These are phyloP conservation scores for Meliscaeva auricollis DNA, from an alignment of 2,888 invertebrate species.

Conservation along the genomic window DNA sequence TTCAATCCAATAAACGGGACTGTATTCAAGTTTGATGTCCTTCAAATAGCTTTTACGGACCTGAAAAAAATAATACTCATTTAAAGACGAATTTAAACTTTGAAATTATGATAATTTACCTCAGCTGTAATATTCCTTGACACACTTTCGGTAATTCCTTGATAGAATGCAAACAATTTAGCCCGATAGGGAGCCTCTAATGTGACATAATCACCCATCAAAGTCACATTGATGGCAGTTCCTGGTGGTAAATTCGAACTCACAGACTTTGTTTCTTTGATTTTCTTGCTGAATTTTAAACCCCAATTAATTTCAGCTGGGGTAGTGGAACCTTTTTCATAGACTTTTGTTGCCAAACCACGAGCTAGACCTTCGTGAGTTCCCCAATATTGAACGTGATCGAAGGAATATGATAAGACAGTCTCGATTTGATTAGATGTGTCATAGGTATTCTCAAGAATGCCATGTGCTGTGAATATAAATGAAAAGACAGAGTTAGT, in stretches of 20 bases:
- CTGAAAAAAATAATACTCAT: slow-evolving; percentile 74
- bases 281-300: slow-evolving; percentile 85
- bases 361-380: slow-evolving; percentile 86
- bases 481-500: background rate
- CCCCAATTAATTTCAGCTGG: slow-evolving; percentile 89
- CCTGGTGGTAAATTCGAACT: slow-evolving; percentile 90
- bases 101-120: slow-evolving; percentile 77
- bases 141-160: slow-evolving; percentile 81
- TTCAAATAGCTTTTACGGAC: slow-evolving; percentile 87
- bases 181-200: slow-evolving; percentile 91
- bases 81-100: background rate
- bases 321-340: slow-evolving; percentile 79
- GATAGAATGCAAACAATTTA: slow-evolving; percentile 87
- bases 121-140: slow-evolving; percentile 82
- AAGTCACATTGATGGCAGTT: slow-evolving; percentile 92
- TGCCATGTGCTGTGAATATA: slow-evolving; percentile 79
- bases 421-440: slow-evolving; percentile 88
- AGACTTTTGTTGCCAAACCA: slow-evolving; percentile 82
- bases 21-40: slow-evolving; percentile 89
- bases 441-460: slow-evolving; percentile 86
- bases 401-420: slow-evolving; percentile 89
- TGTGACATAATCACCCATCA: slow-evolving; percentile 90
- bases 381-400: slow-evolving; percentile 92
- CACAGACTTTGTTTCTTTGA: slow-evolving; percentile 85
- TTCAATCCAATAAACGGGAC: slow-evolving; percentile 90